Percentiles rank a stretch among this genome's conserved stretches.
These are phyloP conservation scores for Catostomus latipinnis DNA, from an alignment of 2,797 vertebrate genomes.

Conservation along the genomic window DNA sequence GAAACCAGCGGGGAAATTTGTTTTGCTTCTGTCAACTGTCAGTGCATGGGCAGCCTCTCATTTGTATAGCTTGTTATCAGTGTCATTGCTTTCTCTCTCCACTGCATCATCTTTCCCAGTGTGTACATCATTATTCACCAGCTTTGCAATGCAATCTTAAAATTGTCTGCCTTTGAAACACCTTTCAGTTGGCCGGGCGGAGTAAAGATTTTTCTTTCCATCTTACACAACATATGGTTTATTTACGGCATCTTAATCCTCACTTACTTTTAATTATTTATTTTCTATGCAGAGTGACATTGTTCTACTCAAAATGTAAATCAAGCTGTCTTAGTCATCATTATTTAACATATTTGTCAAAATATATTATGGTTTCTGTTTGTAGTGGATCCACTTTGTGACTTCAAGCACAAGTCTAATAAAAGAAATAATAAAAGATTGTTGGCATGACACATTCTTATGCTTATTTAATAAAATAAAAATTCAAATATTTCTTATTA, in stretches of 20 bases:
- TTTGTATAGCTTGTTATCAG: not conserved
- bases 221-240: not conserved
- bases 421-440: not conserved
- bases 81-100: not conserved
- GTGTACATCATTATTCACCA: not conserved
- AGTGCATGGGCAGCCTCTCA: not conserved
- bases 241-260: not conserved
- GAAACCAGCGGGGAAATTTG: not conserved
- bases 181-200: not conserved
- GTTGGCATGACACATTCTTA: not conserved
- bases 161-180: constrained; percentile 6
- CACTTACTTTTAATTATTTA: constrained; percentile 17
- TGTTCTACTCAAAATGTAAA: not conserved
- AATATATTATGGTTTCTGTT: constrained; percentile 17
- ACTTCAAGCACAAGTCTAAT: constrained; percentile 1
- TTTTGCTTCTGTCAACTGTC: not conserved
- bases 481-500: not conserved
- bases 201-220: not conserved
- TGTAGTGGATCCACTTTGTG: constrained; percentile 5
- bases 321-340: not conserved
- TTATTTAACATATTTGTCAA: constrained; percentile 7
- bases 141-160: constrained; percentile 4
- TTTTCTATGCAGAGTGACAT: not conserved
- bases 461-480: not conserved
- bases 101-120: not conserved